These are phyloP conservation scores for Okamejei kenojei DNA, from an alignment of 2,797 vertebrate genomes.

Conservation along the genomic window DNA sequence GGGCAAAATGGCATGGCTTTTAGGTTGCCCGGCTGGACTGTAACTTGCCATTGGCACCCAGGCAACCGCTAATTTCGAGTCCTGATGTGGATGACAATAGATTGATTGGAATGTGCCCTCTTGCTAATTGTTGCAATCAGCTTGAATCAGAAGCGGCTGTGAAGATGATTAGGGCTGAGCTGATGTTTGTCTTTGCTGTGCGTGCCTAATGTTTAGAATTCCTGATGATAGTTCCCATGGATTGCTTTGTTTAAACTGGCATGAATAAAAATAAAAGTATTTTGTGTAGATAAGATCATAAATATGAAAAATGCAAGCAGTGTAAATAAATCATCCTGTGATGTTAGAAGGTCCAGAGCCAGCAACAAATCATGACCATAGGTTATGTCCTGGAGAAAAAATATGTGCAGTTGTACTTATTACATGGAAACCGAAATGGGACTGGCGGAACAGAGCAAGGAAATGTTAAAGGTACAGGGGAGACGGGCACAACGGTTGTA, in stretches of 20 bases:
- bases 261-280: constrained; percentile 29
- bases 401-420: constrained; percentile 1
- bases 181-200: constrained; percentile 40
- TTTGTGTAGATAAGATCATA: constrained; percentile 18
- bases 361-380: not conserved
- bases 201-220: constrained; percentile 40
- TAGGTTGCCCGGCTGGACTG: no score
- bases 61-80: no score
- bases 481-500: no score
- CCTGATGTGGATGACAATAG: not conserved
- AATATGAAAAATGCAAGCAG: not conserved
- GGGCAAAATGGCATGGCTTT: no score
- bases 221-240: constrained; percentile 41
- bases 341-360: not conserved
- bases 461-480: no score
- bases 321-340: not conserved
- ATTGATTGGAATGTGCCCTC: not conserved
- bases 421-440: not conserved
- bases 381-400: not conserved
- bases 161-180: constrained; percentile 37
- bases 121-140: constrained; percentile 14
- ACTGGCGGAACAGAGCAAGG: no score
- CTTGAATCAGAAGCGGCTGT: not conserved
- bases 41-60: no score
- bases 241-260: constrained; percentile 41